Conservation (phyloP, 2,888 invertebrate genomes). For the Trypoxylon attenuatum region DNA sequence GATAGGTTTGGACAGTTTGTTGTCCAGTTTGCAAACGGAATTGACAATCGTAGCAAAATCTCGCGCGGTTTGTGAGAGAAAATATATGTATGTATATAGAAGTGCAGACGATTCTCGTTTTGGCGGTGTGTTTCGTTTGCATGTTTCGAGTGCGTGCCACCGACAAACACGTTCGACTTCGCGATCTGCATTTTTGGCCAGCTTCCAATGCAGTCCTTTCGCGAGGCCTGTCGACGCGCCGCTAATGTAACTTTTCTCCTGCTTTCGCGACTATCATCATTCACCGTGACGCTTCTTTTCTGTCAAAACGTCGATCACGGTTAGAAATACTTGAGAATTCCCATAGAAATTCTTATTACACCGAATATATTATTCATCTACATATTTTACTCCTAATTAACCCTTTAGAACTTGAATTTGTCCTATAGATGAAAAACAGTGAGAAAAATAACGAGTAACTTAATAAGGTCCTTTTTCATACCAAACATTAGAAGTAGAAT, state of each 20-base stretch:
- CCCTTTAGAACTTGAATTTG: too few relatives aligned
- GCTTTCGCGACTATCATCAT: neutral
- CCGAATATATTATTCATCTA: too few relatives aligned
- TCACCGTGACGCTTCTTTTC: too few relatives aligned
- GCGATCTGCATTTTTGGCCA: constrained; percentile 46
- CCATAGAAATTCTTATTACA: too few relatives aligned
- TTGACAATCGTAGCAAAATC: constrained; percentile 24
- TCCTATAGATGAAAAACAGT: too few relatives aligned
- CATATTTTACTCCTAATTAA: too few relatives aligned
- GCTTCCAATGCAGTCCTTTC: constrained; percentile 28
- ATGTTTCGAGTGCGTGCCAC: constrained; percentile 28
- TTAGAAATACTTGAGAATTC: too few relatives aligned
- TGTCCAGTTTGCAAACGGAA: neutral
- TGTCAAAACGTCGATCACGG: too few relatives aligned
- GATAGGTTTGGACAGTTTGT: constrained; percentile 31
- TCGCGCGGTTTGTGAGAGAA: constrained; percentile 13
- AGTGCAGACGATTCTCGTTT: constrained; percentile 19
- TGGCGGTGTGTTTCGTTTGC: constrained; percentile 28
- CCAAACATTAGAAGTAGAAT: too few relatives aligned
- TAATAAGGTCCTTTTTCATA: too few relatives aligned
- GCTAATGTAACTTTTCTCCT: neutral
- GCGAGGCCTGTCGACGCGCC: neutral
- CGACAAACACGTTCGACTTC: constrained; percentile 41
- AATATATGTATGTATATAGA: constrained; percentile 16
- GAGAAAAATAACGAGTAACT: too few relatives aligned